These are phyloP conservation scores for Brachyalestes nurse DNA, from an alignment of 2,797 vertebrate genomes.

Conservation along the genomic window DNA sequence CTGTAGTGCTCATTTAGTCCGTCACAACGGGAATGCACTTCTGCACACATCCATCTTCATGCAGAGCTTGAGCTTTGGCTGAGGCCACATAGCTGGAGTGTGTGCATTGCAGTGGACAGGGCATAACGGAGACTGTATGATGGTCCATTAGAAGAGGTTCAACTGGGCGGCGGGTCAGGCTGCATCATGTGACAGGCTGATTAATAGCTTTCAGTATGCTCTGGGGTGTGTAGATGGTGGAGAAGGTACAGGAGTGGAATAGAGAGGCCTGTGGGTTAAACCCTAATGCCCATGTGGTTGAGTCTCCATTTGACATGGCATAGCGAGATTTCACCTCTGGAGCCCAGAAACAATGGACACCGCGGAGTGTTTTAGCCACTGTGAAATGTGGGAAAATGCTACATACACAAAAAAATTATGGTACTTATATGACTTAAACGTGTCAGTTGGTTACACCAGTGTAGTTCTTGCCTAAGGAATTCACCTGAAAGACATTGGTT, in stretches of 20 bases:
- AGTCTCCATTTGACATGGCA: constrained; percentile 44
- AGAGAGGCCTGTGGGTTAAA: constrained; percentile 39
- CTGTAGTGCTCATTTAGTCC: constrained; percentile 18
- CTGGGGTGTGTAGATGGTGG: constrained; percentile 24
- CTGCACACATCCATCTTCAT: constrained; percentile 15
- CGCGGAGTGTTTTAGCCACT: constrained; percentile 18
- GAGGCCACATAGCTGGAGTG: not conserved
- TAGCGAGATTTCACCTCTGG: constrained; percentile 33
- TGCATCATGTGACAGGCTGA: constrained; percentile 40
- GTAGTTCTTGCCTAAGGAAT: not conserved
- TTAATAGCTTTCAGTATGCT: constrained; percentile 41
- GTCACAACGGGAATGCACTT: not conserved
- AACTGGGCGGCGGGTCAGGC: constrained; percentile 33
- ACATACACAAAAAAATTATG: too few species aligned
- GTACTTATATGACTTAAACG: too few species aligned
- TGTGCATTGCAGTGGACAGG: constrained; percentile 28
- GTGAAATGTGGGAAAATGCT: not conserved
- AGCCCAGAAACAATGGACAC: constrained; percentile 22
- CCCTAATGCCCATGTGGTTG: constrained; percentile 44
- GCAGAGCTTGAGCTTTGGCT: constrained; percentile 9
- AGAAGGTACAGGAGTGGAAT: constrained; percentile 37
- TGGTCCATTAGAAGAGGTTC: constrained; percentile 43
- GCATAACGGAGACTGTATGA: constrained; percentile 34
- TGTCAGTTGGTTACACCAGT: not conserved
- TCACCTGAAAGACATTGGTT: not conserved